phyloP scores from a whole-genome alignment of 2,888 invertebrate species.

The Agapostemon virescens region DNA sequence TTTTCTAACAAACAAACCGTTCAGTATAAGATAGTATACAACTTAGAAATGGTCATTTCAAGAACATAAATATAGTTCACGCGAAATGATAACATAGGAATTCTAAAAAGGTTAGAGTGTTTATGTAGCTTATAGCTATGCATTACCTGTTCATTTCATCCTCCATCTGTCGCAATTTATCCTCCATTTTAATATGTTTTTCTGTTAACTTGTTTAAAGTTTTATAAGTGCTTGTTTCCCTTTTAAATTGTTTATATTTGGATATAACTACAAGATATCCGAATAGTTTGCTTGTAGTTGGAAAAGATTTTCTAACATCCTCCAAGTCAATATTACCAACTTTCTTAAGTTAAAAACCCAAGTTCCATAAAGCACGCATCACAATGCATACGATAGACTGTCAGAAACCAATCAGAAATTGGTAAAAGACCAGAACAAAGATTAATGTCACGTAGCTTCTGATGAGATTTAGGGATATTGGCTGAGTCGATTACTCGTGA shows the following conservation, averaged over 20 bases:
- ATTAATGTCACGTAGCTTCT: too few species aligned
- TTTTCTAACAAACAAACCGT: slow-evolving; percentile 20
- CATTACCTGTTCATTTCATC: slow-evolving; percentile 93
- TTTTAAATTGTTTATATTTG: not conserved
- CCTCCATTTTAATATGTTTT: slow-evolving; percentile 74
- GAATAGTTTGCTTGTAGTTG: not conserved
- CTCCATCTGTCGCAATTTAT: slow-evolving; percentile 90
- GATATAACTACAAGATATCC: not conserved
- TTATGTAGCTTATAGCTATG: slow-evolving; percentile 14
- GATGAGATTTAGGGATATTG: too few species aligned
- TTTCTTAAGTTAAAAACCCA: too few species aligned
- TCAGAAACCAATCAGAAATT: too few species aligned
- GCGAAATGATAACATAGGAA: not conserved
- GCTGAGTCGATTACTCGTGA: too few species aligned
- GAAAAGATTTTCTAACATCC: too few species aligned
- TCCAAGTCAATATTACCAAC: too few species aligned
- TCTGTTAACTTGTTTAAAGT: slow-evolving; percentile 5
- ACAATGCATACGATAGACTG: too few species aligned
- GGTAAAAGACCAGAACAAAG: too few species aligned
- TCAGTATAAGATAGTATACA: slow-evolving; percentile 5
- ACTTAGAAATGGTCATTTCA: slow-evolving; percentile 18
- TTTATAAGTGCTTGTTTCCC: not conserved
- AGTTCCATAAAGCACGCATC: too few species aligned
- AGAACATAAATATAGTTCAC: slow-evolving; percentile 8
- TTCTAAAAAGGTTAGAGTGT: slow-evolving; percentile 14